These are phyloP conservation scores for Volucella inanis DNA, from an alignment of 2,888 invertebrate genomes.

Conservation along the genomic window DNA sequence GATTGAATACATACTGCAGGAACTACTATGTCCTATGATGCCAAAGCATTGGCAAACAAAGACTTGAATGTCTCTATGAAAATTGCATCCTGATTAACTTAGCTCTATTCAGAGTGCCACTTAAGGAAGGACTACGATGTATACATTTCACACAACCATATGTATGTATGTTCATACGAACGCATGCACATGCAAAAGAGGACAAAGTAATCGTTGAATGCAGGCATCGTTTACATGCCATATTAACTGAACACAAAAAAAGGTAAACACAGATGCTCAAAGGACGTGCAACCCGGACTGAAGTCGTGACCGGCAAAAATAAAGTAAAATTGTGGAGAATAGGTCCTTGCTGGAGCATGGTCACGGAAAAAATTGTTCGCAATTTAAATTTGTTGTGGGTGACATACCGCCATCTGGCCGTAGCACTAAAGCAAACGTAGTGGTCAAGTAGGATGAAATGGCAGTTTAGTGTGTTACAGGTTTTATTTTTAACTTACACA, in stretches of 20 bases:
- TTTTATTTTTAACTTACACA: slow-evolving; percentile 37
- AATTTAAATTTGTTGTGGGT: slow-evolving; percentile 65
- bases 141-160: background rate
- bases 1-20: too few species aligned
- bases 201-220: slow-evolving; percentile 64
- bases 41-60: slow-evolving; percentile 9
- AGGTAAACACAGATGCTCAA: slow-evolving; percentile 35
- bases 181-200: slow-evolving; percentile 6
- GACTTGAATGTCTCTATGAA: slow-evolving; percentile 62
- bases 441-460: slow-evolving; percentile 54
- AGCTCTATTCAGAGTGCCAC: slow-evolving; percentile 72
- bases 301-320: background rate
- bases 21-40: too few species aligned
- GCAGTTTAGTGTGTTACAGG: slow-evolving; percentile 32
- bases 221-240: slow-evolving; percentile 70
- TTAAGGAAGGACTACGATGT: slow-evolving; percentile 38
- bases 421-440: slow-evolving; percentile 19
- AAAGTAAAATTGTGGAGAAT: slow-evolving; percentile 14
- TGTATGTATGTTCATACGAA: too few species aligned
- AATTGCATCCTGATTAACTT: slow-evolving; percentile 73
- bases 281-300: slow-evolving; percentile 25
- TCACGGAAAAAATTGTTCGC: slow-evolving; percentile 26
- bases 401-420: slow-evolving; percentile 31
- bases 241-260: slow-evolving; percentile 62
- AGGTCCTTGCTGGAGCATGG: slow-evolving; percentile 18